Evolutionary conservation across 2,797 vertebrate genomes (phyloP).

Genomic region (Choloepus didactylus): DNA sequence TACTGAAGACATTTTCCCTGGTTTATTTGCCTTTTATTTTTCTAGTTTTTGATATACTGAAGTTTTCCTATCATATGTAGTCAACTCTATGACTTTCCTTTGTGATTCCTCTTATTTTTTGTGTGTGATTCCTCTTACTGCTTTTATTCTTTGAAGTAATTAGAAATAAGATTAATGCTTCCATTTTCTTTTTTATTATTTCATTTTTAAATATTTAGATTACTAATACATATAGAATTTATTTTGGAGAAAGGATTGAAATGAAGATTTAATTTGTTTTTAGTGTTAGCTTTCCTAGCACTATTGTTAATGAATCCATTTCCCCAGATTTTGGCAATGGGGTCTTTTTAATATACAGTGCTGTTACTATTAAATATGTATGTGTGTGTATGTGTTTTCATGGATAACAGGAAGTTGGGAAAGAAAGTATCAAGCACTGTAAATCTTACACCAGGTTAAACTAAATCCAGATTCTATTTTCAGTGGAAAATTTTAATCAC

Average conservation of each 20-base stretch:
- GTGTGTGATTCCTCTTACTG: constrained; percentile 35
- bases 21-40: constrained; percentile 44
- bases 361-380: background rate
- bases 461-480: constrained; percentile 23
- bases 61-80: background rate
- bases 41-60: background rate
- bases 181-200: constrained; percentile 45
- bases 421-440: background rate
- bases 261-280: constrained; percentile 53
- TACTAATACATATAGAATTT: constrained; percentile 53
- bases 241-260: constrained; percentile 28
- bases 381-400: background rate
- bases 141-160: constrained; percentile 33
- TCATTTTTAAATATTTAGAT: constrained; percentile 14
- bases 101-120: constrained; percentile 28
- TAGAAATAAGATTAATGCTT: constrained; percentile 21
- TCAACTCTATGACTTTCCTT: constrained; percentile 39
- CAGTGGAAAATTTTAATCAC: background rate
- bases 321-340: constrained; percentile 12
- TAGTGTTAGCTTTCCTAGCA: constrained; percentile 6
- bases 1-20: constrained; percentile 4
- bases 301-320: background rate
- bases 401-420: constrained; percentile 22
- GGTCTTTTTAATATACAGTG: constrained; percentile 14
- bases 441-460: constrained; percentile 56